phyloP scores from a whole-genome alignment of 2,888 invertebrate genomes.

The Dicranocentrus wangi region DNA sequence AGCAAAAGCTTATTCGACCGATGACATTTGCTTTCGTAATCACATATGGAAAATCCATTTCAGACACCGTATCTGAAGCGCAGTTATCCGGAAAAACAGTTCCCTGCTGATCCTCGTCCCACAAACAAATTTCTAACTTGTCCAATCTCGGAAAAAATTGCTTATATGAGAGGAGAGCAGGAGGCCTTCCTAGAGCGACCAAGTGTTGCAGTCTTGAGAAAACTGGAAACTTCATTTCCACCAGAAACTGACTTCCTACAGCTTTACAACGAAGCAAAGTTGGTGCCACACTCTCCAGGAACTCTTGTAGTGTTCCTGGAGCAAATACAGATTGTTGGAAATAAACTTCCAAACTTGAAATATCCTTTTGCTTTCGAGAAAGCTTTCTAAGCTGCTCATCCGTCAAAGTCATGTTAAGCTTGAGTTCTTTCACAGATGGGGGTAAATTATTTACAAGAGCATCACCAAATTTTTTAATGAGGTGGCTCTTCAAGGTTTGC shows the following conservation, averaged over 20 bases:
- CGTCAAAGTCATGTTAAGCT: no score
- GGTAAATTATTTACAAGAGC: no score
- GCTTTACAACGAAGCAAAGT: conserved; percentile 48
- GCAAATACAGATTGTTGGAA: conserved; percentile 50
- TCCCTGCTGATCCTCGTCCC: conserved; percentile 54
- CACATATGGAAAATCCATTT: conserved; percentile 41
- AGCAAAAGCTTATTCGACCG: conserved; percentile 40
- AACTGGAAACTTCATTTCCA: conserved; percentile 43
- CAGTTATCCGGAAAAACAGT: conserved; percentile 51
- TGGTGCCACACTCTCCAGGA: conserved; percentile 39
- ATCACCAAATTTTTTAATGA: no score
- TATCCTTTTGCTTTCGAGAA: conserved; percentile 16
- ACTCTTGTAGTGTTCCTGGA: conserved; percentile 37
- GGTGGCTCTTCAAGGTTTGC: no score
- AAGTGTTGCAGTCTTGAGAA: conserved; percentile 42
- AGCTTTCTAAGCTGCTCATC: conserved; percentile 44
- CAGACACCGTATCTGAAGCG: conserved; percentile 26
- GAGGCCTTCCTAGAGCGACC: conserved; percentile 44
- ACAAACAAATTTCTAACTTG: conserved; percentile 48
- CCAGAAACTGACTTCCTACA: conserved; percentile 51
- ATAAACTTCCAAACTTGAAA: conserved; percentile 47
- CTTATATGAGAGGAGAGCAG: conserved; percentile 21
- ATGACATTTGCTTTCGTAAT: conserved; percentile 35
- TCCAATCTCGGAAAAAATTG: conserved; percentile 39
- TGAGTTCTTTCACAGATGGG: no score